Evolutionary conservation across 1,140 invertebrate species (phyloP), one percentile per base, ranked within the genome.

Genomic region (Cotesia vestalis): DNA sequence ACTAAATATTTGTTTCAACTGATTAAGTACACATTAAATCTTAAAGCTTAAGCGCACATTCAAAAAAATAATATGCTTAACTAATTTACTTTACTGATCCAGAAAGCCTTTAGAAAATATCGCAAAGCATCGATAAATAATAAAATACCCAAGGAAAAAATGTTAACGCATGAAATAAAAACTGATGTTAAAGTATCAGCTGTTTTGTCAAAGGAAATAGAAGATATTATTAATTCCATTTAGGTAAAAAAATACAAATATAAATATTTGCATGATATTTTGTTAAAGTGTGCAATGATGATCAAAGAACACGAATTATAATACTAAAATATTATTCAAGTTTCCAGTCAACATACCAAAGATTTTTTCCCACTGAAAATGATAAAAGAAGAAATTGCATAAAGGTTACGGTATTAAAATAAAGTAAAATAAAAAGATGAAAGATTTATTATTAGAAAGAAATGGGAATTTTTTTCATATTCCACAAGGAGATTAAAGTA

Each of bases 321-420:
- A 11, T 11, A 46, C 40, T 9, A 46, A 6, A 46, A 46, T 46
- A 46, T 6, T 46, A 46, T 46, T 46, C 11, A 9, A 46, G 27
- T 46, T 46, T 46, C 0, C 40, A 46, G 40, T 11, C 40, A 46
- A 6, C 40, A 46, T 46, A 46, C 40, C 8, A 46, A 46, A 46
- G 40, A 6, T 46, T 9, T 46, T 46, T 46, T 46, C 11, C 4
- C 6, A 46, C 6, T 46, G 40, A 46, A 46, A 46, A 6, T 6
- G 40, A 46, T 46, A 46, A 46, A 0, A 81, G 82, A 69, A 80
- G 79, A 71, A 82, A 84, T 46, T 70, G 66, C 70, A 76, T 79
- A 27, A 75, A 73, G 67, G 55, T 38, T 20, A 12, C 34, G 8
- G 55, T 62, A 38, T 61, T 66, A 69, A 66, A 55, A 62, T 53